Base-by-base conservation (phyloP, 1,140 invertebrate species). In the Penaeus indicus region DNA sequence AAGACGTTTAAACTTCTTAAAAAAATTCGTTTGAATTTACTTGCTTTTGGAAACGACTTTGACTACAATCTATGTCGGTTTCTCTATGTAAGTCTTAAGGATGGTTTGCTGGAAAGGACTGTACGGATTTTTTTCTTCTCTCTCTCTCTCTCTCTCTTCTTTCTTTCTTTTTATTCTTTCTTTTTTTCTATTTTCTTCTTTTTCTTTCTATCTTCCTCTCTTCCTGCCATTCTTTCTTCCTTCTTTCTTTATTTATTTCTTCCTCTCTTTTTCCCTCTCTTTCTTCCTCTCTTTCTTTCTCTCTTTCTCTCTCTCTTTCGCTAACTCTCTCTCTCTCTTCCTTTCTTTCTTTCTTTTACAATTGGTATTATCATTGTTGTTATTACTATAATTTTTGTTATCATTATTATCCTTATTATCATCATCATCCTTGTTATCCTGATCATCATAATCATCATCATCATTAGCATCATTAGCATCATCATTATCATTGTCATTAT, bases 141-240 rank as follows among this genome's bases (percentile, higher is more conserved):
- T 77, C 75, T 77, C 75, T 77, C 75, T 77, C 75, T 77, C 75
- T 77, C 75, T 77, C 75, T 77, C 75, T 77, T 27, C 32, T 27
- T 77, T 27, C 32, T 27, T 77, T 27, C 32, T 27, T 77, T 16
- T 77, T 32, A 16, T 32, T 77, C 27, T 21, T 27, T 77, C 27
- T 77, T 27, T 32, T 32, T 77, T 27, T 77, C 75, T 32, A 18
- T 21, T 16, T 77, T 77, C 18, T 77, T 32, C 16, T 27, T 77
- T 32, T 77, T 27, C 32, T 27, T 77, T 32, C 32, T 16, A 21
- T 32, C 32, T 27, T 32, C 75, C 32, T 27, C 32, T 32, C 32
- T 27, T 77, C 75, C 32, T 27, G 16, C 75, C 32, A 18, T 32
- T 27, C 32, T 27, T 77, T 32, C 27, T 32, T 21, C 27, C 32